Base-by-base conservation (phyloP, 2,888 invertebrate genomes). In the Malachius bipustulatus region DNA sequence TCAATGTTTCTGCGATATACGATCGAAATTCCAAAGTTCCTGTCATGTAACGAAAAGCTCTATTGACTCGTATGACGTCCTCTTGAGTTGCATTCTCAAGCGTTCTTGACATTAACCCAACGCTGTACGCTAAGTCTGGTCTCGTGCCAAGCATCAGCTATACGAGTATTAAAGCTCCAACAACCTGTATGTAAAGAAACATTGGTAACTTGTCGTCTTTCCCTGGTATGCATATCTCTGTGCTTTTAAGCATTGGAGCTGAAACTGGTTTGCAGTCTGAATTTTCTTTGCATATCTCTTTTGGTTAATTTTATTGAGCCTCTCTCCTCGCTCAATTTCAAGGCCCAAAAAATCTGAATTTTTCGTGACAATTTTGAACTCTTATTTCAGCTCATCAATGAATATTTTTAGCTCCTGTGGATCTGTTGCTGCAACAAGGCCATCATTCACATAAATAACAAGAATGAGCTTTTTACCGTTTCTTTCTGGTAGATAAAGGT, bases 371-470 rank as follows among this genome's bases (percentile, higher is more conserved):
- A 36, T 36, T n/a, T n/a, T n/a, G n/a, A n/a, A n/a, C n/a, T n/a
- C n/a, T n/a, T n/a, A n/a, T n/a, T n/a, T n/a, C n/a, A n/a, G n/a
- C n/a, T n/a, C n/a, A n/a, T n/a, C n/a, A n/a, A n/a, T n/a, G n/a
- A n/a, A n/a, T n/a, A n/a, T n/a, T n/a, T n/a, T n/a, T n/a, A n/a
- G n/a, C n/a, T n/a, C n/a, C n/a, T n/a, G 24, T 35, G 19, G 13
- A 37, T 41, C 36, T 8, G 13, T 34, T 14, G 33, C 34, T 11
- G 30, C 35, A 39, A 51, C 40, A 4, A 56, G 35, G 3, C 54
- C 52, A 41, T 55, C 54, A 30, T 56, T 56, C 10, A 56, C 52
- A 36, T 52, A 51, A 1, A 56, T 37, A 47, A 52, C 26, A 39
- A 44, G 14, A 37, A 55, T 40, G 8, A 55, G 11, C 32, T 16